Evolutionary conservation across 1,140 invertebrate genomes (phyloP), one percentile per base, ranked within the genome.

Genomic region (Mesaphorura yosii): DNA sequence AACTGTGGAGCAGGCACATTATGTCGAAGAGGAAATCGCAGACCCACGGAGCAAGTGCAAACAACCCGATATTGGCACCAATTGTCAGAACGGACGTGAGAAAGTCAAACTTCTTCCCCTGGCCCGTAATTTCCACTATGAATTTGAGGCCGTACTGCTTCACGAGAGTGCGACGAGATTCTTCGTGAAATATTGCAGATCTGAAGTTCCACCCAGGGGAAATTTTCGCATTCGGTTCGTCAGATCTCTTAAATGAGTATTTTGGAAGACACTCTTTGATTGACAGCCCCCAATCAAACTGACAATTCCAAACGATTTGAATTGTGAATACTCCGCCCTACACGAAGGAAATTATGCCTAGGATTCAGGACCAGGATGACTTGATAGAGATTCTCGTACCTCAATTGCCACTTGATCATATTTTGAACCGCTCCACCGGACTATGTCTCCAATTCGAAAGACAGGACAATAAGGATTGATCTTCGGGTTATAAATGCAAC

Each of bases 91-190:
- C 37, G 2, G 75, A 60, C 25, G 73, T 73, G n/a, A 74, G 62
- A 34, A 72, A 51, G 55, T 65, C 68, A 57, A 77, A 75, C 55
- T 71, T 71, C 28, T 75, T 72, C n/a, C 68, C 75, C 28, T 60
- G 55, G 1, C 75, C 75, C 34, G 69, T 63, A 4, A 76, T 68
- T 44, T 66, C 65, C 19, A 77, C 57, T 12, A 76, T 59, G 63
- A 76, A 76, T 28, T 68, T 68, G 27, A 77, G 68, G 1, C 75
- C 76, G 64, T 67, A 77, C 0, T 72, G 69, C 66, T 77, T 77
- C 47, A 67, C 66, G 37, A 77, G 56, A 0, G 57, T 55, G 38
- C 57, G 17, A 25, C 46, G 12, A n/a, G 25, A 29, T 15, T 59
- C 48, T 47, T 45, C 40, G 38, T 55, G 37, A 39, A 51, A 59